A percentile compares a stretch with the other conserved stretches of the same genome.
phyloP scores from a whole-genome alignment of 2,113 vertebrate species.

The Orthochromis malagaraziensis region DNA sequence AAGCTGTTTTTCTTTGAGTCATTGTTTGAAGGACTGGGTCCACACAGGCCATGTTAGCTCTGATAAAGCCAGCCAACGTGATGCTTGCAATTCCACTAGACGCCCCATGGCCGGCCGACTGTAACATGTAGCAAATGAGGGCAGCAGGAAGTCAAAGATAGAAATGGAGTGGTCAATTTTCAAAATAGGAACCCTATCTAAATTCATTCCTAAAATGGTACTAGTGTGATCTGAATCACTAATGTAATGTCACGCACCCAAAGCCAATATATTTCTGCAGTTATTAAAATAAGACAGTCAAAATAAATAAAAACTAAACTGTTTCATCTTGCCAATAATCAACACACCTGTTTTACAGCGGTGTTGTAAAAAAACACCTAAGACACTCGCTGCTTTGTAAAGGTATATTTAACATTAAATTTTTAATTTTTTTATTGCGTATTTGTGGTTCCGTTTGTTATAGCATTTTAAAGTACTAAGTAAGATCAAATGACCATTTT shows the following conservation, averaged over 20 bases:
- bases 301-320: rapidly evolving
- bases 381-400: neutral
- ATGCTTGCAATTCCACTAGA: neutral
- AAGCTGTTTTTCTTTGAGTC: neutral
- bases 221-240: neutral
- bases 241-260: neutral
- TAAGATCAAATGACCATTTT: neutral
- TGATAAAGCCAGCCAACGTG: neutral
- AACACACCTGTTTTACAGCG: rapidly evolving
- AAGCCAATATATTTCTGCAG: neutral
- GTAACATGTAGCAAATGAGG: rapidly evolving
- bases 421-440: rapidly evolving
- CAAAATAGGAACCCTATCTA: rapidly evolving
- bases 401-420: neutral
- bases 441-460: rapidly evolving
- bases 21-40: neutral
- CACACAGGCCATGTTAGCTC: neutral
- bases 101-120: rapidly evolving
- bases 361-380: rapidly evolving
- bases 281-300: neutral
- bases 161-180: neutral
- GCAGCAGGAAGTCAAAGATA: neutral
- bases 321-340: neutral
- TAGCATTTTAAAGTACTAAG: neutral
- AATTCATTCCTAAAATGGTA: neutral